A percentile compares a stretch with the other conserved stretches of the same genome.
These are phyloP conservation scores for Conus betulinus DNA, from an alignment of 1,140 invertebrate species.

Conservation along the genomic window DNA sequence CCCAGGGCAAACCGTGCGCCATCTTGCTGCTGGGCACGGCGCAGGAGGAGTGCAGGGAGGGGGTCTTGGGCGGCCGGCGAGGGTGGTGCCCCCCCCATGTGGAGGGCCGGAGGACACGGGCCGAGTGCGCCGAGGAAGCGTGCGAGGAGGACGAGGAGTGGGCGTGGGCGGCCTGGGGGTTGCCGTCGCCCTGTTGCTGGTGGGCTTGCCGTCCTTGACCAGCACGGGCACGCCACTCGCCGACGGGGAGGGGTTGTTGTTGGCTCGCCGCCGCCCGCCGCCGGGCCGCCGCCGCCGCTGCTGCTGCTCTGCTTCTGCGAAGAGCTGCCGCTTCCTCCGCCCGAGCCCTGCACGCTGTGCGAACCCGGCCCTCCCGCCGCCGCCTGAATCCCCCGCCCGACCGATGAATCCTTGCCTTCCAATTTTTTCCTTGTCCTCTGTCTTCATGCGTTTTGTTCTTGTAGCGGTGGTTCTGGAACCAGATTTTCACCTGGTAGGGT, in stretches of 20 bases:
- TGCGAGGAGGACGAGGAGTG: conserved; percentile 44
- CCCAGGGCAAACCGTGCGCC: conserved; percentile 53
- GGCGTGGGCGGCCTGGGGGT: conserved; percentile 11
- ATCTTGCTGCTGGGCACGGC: conserved; percentile 48
- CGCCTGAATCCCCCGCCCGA: conserved; percentile 40
- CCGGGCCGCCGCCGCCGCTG: conserved; percentile 15
- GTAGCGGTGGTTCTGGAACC: conserved; percentile 90
- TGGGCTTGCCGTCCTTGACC: conserved; percentile 96
- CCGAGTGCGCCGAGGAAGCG: conserved; percentile 20
- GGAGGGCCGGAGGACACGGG: conserved; percentile 29
- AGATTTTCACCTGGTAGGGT: conserved; percentile 97
- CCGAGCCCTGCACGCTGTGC: conserved; percentile 30
- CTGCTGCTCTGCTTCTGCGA: conserved; percentile 33
- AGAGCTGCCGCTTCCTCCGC: background rate
- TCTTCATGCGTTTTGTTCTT: conserved; percentile 82
- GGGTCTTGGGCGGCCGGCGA: background rate
- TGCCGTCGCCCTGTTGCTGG: conserved; percentile 48
- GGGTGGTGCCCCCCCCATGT: conserved; percentile 34
- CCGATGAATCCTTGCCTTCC: conserved; percentile 51
- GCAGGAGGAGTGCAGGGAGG: conserved; percentile 52
- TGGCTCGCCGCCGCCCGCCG: no score
- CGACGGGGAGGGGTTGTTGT: conserved; percentile 79
- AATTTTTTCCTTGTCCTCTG: conserved; percentile 76
- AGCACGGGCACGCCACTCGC: conserved; percentile 95
- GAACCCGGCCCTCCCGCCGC: conserved; percentile 28